phyloP scores from a whole-genome alignment of 2,113 vertebrate genomes.

The Cynocephalus volans region DNA sequence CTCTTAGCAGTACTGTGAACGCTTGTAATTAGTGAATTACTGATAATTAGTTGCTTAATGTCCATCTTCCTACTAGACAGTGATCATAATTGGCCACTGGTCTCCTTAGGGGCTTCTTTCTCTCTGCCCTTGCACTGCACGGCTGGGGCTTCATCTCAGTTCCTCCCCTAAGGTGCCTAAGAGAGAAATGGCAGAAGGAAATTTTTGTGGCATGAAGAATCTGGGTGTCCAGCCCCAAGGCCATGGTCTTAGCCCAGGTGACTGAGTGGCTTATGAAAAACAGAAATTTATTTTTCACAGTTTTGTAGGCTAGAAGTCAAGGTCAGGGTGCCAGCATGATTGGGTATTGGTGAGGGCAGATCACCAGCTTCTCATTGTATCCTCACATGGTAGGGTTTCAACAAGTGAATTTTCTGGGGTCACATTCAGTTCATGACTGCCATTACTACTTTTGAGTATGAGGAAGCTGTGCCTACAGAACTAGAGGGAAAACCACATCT shows the following conservation, averaged over 20 bases:
- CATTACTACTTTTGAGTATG: neutral
- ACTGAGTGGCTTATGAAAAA: neutral
- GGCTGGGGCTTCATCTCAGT: neutral
- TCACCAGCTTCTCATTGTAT: neutral
- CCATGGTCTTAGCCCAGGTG: neutral
- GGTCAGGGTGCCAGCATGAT: neutral
- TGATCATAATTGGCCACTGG: neutral
- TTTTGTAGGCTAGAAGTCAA: neutral
- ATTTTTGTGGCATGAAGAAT: slow-evolving; percentile 33
- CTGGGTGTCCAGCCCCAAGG: neutral
- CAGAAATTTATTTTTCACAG: neutral
- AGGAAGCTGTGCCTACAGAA: neutral
- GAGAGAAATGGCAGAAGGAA: slow-evolving; percentile 38
- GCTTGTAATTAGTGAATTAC: neutral
- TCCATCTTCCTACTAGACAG: neutral
- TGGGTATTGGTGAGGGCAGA: neutral
- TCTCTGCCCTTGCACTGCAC: neutral
- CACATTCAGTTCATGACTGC: neutral
- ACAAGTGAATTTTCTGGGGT: neutral
- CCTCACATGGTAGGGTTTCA: neutral
- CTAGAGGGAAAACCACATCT: neutral
- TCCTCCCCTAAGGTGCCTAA: slow-evolving; percentile 30
- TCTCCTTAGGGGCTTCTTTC: neutral
- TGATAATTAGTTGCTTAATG: neutral
- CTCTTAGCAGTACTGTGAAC: neutral